Conservation (phyloP, 2,797 vertebrate species). For the Coilia nasus region DNA sequence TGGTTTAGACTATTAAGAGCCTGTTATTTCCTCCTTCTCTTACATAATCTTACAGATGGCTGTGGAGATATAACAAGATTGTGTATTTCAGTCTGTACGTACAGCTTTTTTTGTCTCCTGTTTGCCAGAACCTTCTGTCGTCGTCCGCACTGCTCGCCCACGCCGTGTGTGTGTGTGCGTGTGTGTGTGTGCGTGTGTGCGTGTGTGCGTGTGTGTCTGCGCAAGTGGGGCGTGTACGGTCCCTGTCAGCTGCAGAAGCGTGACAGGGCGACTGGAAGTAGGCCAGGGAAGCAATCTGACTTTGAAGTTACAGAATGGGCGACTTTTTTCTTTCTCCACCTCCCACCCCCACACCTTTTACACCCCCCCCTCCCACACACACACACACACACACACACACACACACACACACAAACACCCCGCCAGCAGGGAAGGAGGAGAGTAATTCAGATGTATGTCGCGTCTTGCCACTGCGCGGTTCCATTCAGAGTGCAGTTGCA, state of each 20-base stretch:
- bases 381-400: not conserved
- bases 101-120: not conserved
- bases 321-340: not conserved
- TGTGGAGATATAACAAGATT: not conserved
- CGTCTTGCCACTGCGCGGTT: not conserved
- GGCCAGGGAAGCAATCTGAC: slow-evolving; percentile 44
- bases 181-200: slow-evolving; percentile 9
- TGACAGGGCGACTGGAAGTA: slow-evolving; percentile 44
- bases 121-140: not conserved
- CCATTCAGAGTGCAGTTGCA: not conserved
- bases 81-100: not conserved
- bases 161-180: not conserved
- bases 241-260: slow-evolving; percentile 37
- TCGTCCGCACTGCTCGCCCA: not conserved
- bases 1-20: not conserved
- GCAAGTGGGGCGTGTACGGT: slow-evolving; percentile 22
- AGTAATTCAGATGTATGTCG: slow-evolving; percentile 2
- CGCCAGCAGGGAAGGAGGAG: not conserved
- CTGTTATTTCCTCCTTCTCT: not conserved
- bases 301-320: slow-evolving; percentile 40
- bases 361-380: not conserved
- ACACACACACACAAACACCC: too few species aligned
- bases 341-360: not conserved
- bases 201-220: not conserved
- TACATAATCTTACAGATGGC: not conserved